Evolutionary conservation across 2,888 invertebrate species (phyloP), one percentile per base, ranked within the genome.

Genomic region (Drosophila bunnanda): DNA sequence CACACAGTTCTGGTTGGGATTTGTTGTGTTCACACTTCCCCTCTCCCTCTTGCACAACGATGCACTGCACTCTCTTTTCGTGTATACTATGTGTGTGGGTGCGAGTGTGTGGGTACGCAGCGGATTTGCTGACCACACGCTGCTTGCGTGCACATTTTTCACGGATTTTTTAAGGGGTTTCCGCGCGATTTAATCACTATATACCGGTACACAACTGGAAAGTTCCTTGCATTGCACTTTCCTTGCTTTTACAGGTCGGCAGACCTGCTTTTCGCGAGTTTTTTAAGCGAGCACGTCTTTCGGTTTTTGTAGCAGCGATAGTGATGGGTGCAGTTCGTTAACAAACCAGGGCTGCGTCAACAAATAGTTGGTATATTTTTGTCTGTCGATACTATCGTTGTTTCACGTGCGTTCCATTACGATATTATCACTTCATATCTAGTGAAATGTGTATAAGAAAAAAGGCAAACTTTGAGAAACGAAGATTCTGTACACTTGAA

Each of bases 71-170:
- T 50, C 39, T 60, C 64, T 71, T 39, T 20, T 53, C 41, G 20
- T 59, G 53, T 56, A 69, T 30, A 53, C 53, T 71, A 74, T 72
- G 43, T 71, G 57, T 60, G 52, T 68, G 62, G 74, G 52, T 69
- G 54, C 48, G 38, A 60, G 62, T 77, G 58, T 70, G 34, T 64
- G 66, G 55, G 48, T 44, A 54, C 73, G 81, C 79, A 78, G 85
- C 82, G 58, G 50, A 61, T 30, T 73, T 53, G 84, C 71, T 77
- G 87, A 69, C 76, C 84, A 84, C 80, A 80, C 86, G 83, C 71
- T 68, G 75, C 75, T 79, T 82, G 36, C 62, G 76, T 76, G 58
- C 25, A 50, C 80, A 81, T 83, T 84, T 78, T 60, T 53, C 43
- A 52, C 58, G 57, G 28, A 5, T 52, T 52, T 13, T 41, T 17